Percentiles rank a stretch among this genome's conserved stretches.
phyloP scores from a whole-genome alignment of 1,140 invertebrate genomes.

The Ceratina japonica region DNA sequence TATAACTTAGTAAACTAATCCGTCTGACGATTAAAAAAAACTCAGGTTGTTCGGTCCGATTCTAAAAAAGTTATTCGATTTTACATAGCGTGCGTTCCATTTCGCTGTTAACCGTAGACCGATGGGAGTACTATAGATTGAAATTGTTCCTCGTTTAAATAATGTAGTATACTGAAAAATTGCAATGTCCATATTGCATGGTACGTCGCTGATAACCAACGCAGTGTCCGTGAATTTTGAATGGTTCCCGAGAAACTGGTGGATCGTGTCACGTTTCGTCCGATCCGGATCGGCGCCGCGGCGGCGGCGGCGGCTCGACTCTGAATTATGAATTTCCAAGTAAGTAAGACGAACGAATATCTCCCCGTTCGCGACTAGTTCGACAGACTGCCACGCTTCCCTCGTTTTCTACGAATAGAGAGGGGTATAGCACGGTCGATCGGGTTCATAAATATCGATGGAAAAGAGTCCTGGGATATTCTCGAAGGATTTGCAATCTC shows the following conservation, averaged over 20 bases:
- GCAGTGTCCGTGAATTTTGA: constrained; percentile 32
- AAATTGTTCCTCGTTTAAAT: too few species aligned
- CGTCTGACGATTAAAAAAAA: too few species aligned
- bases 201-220: constrained; percentile 1
- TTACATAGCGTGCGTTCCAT: too few species aligned
- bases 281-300: background rate
- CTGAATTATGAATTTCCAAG: constrained; percentile 45
- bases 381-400: constrained; percentile 13
- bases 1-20: too few species aligned
- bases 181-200: background rate
- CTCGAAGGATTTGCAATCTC: constrained; percentile 51
- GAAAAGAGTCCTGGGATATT: constrained; percentile 45
- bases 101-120: too few species aligned
- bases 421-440: constrained; percentile 36
- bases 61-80: too few species aligned
- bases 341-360: constrained; percentile 50
- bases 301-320: background rate
- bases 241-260: background rate
- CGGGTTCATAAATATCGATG: constrained; percentile 58
- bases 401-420: background rate
- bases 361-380: constrained; percentile 27
- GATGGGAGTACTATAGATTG: too few species aligned
- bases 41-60: too few species aligned
- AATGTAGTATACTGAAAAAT: background rate
- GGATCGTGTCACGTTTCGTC: background rate